Percentiles rank a stretch among this genome's conserved stretches.
These are phyloP conservation scores for Zelleria hepariella DNA, from an alignment of 2,888 invertebrate species.

Conservation along the genomic window DNA sequence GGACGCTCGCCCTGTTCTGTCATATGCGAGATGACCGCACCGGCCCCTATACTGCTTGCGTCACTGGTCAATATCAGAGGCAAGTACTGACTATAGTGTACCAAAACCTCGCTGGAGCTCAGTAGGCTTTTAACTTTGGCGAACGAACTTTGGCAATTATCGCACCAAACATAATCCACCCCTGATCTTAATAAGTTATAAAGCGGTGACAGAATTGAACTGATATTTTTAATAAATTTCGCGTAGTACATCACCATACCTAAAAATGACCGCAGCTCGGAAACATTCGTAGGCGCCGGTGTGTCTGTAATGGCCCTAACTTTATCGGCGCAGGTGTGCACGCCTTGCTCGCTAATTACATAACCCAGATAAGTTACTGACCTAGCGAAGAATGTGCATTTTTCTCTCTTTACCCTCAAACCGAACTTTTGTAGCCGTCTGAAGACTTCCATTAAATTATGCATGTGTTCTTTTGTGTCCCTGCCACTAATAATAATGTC, in stretches of 20 bases:
- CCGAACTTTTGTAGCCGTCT: constrained; percentile 12
- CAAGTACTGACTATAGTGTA: constrained; percentile 10
- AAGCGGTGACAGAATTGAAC: constrained; percentile 10
- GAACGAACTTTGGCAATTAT: constrained; percentile 6
- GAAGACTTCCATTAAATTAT: too few relatives aligned
- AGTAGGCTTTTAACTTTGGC: constrained; percentile 7
- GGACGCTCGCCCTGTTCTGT: constrained; percentile 9
- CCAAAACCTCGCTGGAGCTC: constrained; percentile 9
- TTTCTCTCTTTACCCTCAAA: constrained; percentile 10
- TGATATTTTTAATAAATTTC: constrained; percentile 14
- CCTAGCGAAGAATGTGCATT: constrained; percentile 14
- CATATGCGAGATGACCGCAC: constrained; percentile 12
- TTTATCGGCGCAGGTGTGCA: constrained; percentile 17
- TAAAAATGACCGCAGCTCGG: constrained; percentile 16
- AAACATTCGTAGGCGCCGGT: constrained; percentile 11
- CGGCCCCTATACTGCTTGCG: too few relatives aligned
- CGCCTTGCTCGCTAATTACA: constrained; percentile 10
- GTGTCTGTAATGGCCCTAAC: constrained; percentile 11
- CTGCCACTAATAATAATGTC: too few relatives aligned
- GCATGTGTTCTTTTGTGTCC: too few relatives aligned
- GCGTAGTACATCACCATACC: constrained; percentile 16
- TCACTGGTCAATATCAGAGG: constrained; percentile 12
- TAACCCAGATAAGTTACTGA: too few relatives aligned
- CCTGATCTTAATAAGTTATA: constrained; percentile 10
- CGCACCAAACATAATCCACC: constrained; percentile 8